These are phyloP conservation scores for Bovichtus diacanthus DNA, from an alignment of 2,797 vertebrate genomes.

Conservation along the genomic window DNA sequence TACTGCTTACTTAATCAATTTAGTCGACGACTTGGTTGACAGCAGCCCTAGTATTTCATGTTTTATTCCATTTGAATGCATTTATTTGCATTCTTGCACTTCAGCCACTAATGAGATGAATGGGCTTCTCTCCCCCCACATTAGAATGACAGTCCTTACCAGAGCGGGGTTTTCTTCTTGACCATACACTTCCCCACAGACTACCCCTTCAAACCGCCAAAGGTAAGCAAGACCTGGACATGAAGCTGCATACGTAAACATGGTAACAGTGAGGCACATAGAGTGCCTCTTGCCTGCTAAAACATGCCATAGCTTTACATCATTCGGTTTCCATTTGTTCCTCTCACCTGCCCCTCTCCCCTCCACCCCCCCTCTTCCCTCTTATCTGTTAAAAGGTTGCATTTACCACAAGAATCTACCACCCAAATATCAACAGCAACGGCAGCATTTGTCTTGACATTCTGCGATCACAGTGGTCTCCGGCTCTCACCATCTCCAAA, in stretches of 20 bases:
- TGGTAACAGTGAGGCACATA: not conserved
- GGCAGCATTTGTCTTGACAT: slow-evolving; percentile 90
- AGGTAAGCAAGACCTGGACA: slow-evolving; percentile 74
- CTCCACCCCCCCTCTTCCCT: not conserved
- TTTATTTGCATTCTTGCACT: not conserved
- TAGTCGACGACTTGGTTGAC: not conserved
- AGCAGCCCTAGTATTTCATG: not conserved
- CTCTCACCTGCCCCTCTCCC: not conserved
- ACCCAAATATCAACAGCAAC: slow-evolving; percentile 88
- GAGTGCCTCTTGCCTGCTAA: not conserved
- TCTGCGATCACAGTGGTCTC: slow-evolving; percentile 94
- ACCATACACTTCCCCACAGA: slow-evolving; percentile 92
- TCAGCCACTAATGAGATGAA: slow-evolving; percentile 69
- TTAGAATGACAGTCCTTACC: slow-evolving; percentile 90
- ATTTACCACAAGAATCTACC: slow-evolving; percentile 93
- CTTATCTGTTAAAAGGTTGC: slow-evolving; percentile 86
- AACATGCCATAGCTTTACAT: slow-evolving; percentile 13
- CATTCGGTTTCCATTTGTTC: slow-evolving; percentile 37
- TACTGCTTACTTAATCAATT: not conserved
- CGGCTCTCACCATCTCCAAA: slow-evolving; percentile 96
- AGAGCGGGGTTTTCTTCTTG: slow-evolving; percentile 90
- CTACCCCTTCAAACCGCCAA: slow-evolving; percentile 91
- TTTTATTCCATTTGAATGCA: not conserved
- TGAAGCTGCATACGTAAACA: not conserved
- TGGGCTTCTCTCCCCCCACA: slow-evolving; percentile 73